Conservation (phyloP, 1,140 invertebrate genomes). For the Pinna nobilis region DNA sequence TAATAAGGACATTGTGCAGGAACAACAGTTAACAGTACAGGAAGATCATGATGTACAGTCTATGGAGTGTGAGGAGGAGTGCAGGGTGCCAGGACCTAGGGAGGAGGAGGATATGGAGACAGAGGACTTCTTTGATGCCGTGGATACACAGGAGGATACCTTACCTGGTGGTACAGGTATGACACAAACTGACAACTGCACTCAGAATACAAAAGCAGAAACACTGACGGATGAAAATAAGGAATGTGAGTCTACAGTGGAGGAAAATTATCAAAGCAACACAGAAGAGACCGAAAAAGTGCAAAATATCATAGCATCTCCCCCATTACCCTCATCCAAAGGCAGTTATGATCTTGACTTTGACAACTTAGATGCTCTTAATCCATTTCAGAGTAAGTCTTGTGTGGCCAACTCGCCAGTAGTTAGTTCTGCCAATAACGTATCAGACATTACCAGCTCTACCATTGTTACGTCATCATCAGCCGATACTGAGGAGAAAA, state of each 20-base stretch:
- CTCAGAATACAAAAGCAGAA: not conserved
- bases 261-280: not conserved
- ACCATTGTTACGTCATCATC: too few relatives aligned
- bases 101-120: conserved; percentile 15
- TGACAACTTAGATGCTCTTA: conserved; percentile 36
- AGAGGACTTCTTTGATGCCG: not conserved
- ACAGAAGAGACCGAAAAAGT: not conserved
- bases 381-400: conserved; percentile 37
- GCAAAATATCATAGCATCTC: not conserved
- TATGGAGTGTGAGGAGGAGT: not conserved
- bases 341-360: conserved; percentile 32
- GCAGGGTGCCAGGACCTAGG: not conserved
- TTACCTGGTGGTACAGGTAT: too few relatives aligned
- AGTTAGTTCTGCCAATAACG: not conserved
- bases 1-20: too few relatives aligned
- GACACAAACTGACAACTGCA: not conserved
- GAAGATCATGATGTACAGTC: too few relatives aligned
- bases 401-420: conserved; percentile 33
- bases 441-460: not conserved
- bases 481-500: not conserved
- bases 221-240: not conserved
- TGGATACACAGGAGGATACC: not conserved
- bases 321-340: conserved; percentile 13
- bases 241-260: not conserved
- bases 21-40: too few relatives aligned